Conservation (phyloP, 2,797 vertebrate species). For the Enteromius treurensis region DNA sequence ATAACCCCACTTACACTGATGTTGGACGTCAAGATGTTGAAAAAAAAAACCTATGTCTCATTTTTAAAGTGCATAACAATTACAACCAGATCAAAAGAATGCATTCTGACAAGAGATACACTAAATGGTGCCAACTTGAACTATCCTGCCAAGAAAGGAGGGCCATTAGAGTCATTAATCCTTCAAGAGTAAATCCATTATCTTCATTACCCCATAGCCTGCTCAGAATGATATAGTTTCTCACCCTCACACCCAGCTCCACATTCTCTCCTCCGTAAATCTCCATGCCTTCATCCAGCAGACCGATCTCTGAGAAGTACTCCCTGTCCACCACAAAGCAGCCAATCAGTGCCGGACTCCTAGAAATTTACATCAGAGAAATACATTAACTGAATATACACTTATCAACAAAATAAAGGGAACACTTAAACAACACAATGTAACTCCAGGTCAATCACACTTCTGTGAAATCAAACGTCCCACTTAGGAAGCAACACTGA, state of each 20-base stretch:
- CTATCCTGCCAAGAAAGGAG: slow-evolving; percentile 59
- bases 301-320: slow-evolving; percentile 97
- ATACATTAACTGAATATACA: neutral
- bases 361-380: slow-evolving; percentile 60
- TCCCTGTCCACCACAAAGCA: slow-evolving; percentile 97
- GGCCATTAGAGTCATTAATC: slow-evolving; percentile 69
- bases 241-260: slow-evolving; percentile 96
- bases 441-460: too few relatives aligned
- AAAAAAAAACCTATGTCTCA: neutral
- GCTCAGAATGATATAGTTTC: slow-evolving; percentile 64
- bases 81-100: slow-evolving; percentile 27
- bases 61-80: slow-evolving; percentile 24
- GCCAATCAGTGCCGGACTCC: slow-evolving; percentile 96
- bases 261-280: slow-evolving; percentile 98
- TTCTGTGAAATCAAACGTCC: too few relatives aligned
- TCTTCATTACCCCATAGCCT: slow-evolving; percentile 63
- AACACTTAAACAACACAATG: too few relatives aligned
- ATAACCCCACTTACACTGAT: neutral
- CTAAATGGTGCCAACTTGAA: slow-evolving; percentile 29
- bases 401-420: too few relatives aligned
- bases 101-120: slow-evolving; percentile 18
- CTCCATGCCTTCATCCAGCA: slow-evolving; percentile 98
- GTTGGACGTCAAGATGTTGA: neutral
- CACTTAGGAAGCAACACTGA: too few relatives aligned
- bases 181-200: slow-evolving; percentile 62